These are phyloP conservation scores for Hucho hucho DNA, from an alignment of 2,113 vertebrate species.

Conservation along the genomic window DNA sequence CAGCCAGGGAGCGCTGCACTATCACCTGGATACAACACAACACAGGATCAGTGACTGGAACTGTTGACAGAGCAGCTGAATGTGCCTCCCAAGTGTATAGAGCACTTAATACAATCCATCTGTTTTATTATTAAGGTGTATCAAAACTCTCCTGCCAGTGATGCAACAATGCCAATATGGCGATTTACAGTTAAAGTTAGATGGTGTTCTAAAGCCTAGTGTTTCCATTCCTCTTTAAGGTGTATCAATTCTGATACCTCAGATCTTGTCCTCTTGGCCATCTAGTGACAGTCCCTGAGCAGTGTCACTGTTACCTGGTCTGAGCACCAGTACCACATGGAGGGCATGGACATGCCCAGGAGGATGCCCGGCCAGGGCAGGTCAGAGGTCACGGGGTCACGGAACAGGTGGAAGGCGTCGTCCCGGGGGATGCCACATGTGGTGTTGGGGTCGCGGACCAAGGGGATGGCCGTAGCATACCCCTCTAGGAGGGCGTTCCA, in stretches of 20 bases:
- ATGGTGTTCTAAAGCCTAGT: too few relatives aligned
- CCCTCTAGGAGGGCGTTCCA: constrained; percentile 80
- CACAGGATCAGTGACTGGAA: background rate
- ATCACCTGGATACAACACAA: constrained; percentile 84
- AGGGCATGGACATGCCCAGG: constrained; percentile 91
- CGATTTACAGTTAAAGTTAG: too few relatives aligned
- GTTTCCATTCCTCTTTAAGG: too few relatives aligned
- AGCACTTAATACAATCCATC: too few relatives aligned
- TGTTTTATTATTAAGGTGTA: too few relatives aligned
- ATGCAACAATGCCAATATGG: too few relatives aligned
- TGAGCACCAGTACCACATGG: constrained; percentile 98
- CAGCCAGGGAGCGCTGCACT: constrained; percentile 90
- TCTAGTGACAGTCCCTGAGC: too few relatives aligned
- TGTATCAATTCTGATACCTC: too few relatives aligned
- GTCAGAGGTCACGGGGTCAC: constrained; percentile 87
- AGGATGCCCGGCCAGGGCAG: constrained; percentile 93
- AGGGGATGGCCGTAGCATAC: constrained; percentile 83
- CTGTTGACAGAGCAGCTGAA: too few relatives aligned
- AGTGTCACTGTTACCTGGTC: constrained; percentile 82
- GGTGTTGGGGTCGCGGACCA: constrained; percentile 76
- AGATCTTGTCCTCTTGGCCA: too few relatives aligned
- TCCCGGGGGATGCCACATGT: constrained; percentile 88
- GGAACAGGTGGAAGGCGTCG: constrained; percentile 92
- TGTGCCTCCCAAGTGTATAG: too few relatives aligned
- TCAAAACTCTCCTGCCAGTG: too few relatives aligned